Percentiles rank a stretch among this genome's conserved stretches.
phyloP scores from a whole-genome alignment of 2,113 vertebrate genomes.

The Formicarius rufipectus region DNA sequence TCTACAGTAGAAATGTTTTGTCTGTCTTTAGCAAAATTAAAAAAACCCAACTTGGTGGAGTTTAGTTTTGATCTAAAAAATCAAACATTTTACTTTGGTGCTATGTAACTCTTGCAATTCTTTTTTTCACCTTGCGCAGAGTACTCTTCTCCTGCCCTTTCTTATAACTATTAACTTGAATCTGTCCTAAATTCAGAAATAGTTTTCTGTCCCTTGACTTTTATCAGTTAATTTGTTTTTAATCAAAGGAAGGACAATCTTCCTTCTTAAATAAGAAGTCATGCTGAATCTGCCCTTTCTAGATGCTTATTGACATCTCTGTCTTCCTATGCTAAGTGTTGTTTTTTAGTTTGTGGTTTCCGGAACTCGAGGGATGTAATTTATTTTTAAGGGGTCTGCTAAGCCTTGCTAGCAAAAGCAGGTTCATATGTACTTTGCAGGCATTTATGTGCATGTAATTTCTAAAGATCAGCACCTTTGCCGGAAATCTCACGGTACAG shows the following conservation, averaged over 20 bases:
- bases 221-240: not conserved
- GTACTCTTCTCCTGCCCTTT: not conserved
- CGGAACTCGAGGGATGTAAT: not conserved
- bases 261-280: not conserved
- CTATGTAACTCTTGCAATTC: not conserved
- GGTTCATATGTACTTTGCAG: not conserved
- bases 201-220: not conserved
- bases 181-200: slow-evolving; percentile 28
- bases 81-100: not conserved
- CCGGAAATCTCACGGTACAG: not conserved
- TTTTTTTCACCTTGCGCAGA: not conserved
- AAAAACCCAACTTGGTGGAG: fast-evolving
- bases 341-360: not conserved
- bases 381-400: not conserved
- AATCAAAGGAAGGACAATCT: not conserved
- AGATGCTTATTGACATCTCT: not conserved
- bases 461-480: not conserved
- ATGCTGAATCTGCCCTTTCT: not conserved
- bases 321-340: not conserved
- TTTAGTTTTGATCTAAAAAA: not conserved
- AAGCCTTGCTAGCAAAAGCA: not conserved
- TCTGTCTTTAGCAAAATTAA: not conserved
- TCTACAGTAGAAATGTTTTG: not conserved
- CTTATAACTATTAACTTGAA: not conserved
- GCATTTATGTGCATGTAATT: not conserved